Evolutionary conservation across 92 coral and sea anemone species (phyloP).

Genomic region (Porites cylindrica): DNA sequence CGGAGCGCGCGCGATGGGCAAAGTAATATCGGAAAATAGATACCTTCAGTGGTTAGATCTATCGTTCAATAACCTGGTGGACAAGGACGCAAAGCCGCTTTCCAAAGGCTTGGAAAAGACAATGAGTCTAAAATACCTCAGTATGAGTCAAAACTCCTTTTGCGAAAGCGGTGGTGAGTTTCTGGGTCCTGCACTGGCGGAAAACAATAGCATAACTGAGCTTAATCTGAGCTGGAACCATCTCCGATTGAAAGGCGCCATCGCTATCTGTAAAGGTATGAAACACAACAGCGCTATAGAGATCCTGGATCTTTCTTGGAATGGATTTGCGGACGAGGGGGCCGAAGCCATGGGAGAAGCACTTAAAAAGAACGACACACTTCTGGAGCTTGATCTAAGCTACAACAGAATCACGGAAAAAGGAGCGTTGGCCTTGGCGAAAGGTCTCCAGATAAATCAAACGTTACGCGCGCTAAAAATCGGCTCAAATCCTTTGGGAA

Average conservation of each 20-base stretch:
- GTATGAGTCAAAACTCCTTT: slow-evolving; percentile 78
- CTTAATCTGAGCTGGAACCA: slow-evolving; percentile 89
- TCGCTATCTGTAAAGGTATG: slow-evolving; percentile 82
- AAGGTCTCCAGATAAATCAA: slow-evolving; percentile 69
- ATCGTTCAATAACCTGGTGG: slow-evolving; percentile 72
- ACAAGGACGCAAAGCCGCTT: slow-evolving; percentile 72
- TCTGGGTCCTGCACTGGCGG: slow-evolving; percentile 72
- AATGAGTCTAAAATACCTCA: slow-evolving; percentile 55
- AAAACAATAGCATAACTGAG: slow-evolving; percentile 52
- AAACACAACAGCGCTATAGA: slow-evolving; percentile 64
- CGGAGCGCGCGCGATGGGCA: slow-evolving; percentile 75
- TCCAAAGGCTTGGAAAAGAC: slow-evolving; percentile 64
- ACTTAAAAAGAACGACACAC: slow-evolving; percentile 68
- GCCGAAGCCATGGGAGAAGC: slow-evolving; percentile 86
- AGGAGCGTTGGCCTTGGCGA: slow-evolving; percentile 70
- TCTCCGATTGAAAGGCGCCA: slow-evolving; percentile 75
- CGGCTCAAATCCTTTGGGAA: slow-evolving; percentile 69
- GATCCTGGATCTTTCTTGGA: slow-evolving; percentile 82
- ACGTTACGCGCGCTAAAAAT: slow-evolving; percentile 62
- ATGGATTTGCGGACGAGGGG: slow-evolving; percentile 92
- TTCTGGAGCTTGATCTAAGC: slow-evolving; percentile 72
- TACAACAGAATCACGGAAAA: slow-evolving; percentile 73
- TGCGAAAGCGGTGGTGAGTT: slow-evolving; percentile 80
- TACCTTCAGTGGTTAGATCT: slow-evolving; percentile 71
- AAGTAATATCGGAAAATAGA: slow-evolving; percentile 49